phyloP scores from a whole-genome alignment of 2,113 vertebrate species.

The Todiramphus saurophagus region DNA sequence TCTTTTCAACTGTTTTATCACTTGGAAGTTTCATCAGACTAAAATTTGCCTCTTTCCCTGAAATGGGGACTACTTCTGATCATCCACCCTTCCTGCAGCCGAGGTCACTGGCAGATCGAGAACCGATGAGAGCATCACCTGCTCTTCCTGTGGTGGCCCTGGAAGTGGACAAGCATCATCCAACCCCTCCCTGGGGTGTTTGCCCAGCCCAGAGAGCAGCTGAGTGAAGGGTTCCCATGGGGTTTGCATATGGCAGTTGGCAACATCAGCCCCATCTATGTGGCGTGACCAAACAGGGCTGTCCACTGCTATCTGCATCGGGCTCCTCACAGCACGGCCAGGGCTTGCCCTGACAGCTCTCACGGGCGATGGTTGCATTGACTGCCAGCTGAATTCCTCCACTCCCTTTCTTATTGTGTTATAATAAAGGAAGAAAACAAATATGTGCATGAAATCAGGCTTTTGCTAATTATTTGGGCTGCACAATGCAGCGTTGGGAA shows the following conservation, averaged over 20 bases:
- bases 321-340: slow-evolving; percentile 21
- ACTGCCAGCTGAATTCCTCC: slow-evolving; percentile 41
- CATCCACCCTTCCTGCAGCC: background rate
- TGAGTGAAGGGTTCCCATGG: slow-evolving; percentile 19
- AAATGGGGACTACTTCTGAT: background rate
- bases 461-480: background rate
- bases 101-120: background rate
- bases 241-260: slow-evolving; percentile 30
- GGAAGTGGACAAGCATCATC: background rate
- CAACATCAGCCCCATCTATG: background rate
- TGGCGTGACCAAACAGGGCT: slow-evolving; percentile 57
- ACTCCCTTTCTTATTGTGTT: background rate
- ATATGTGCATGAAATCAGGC: background rate
- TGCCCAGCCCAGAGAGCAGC: slow-evolving; percentile 42
- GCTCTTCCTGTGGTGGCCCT: background rate
- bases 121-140: background rate
- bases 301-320: slow-evolving; percentile 36
- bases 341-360: slow-evolving; percentile 60
- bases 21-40: background rate
- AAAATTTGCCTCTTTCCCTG: background rate
- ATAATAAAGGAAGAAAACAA: background rate
- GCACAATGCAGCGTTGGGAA: background rate
- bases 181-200: slow-evolving; percentile 32
- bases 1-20: slow-evolving; percentile 38
- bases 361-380: background rate